Conservation (phyloP, 2,888 invertebrate species). For the Sesia apiformis region DNA sequence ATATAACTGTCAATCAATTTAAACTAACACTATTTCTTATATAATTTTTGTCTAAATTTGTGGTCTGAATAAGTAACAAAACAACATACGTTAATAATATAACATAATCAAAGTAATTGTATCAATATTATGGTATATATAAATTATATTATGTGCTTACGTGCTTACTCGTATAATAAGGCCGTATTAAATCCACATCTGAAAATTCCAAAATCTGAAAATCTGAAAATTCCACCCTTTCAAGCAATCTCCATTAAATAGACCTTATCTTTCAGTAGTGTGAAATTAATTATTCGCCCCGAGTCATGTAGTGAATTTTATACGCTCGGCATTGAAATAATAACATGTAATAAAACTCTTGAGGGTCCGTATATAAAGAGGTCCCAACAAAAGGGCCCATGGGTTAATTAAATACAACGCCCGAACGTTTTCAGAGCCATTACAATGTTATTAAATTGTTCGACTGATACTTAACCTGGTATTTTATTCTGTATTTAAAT, state of each 20-base stretch:
- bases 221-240: not conserved
- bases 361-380: conserved; percentile 28
- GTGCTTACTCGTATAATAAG: too few relatives aligned
- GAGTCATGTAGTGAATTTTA: not conserved
- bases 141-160: too few relatives aligned
- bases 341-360: conserved; percentile 54
- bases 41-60: too few relatives aligned
- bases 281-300: not conserved
- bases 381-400: conserved; percentile 43
- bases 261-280: not conserved
- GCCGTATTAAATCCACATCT: not conserved
- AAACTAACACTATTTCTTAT: too few relatives aligned
- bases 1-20: too few relatives aligned
- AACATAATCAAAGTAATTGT: too few relatives aligned
- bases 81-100: too few relatives aligned
- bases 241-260: not conserved
- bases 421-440: conserved; percentile 53
- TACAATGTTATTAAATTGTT: conserved; percentile 71
- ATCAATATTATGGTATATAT: too few relatives aligned
- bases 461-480: conserved; percentile 50
- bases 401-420: conserved; percentile 65
- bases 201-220: too few relatives aligned
- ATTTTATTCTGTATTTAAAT: conserved; percentile 53
- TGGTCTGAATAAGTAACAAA: too few relatives aligned
- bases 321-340: conserved; percentile 28